phyloP scores from a whole-genome alignment of 2,888 invertebrate genomes.

The Ashinkailepas kermadecensis region DNA sequence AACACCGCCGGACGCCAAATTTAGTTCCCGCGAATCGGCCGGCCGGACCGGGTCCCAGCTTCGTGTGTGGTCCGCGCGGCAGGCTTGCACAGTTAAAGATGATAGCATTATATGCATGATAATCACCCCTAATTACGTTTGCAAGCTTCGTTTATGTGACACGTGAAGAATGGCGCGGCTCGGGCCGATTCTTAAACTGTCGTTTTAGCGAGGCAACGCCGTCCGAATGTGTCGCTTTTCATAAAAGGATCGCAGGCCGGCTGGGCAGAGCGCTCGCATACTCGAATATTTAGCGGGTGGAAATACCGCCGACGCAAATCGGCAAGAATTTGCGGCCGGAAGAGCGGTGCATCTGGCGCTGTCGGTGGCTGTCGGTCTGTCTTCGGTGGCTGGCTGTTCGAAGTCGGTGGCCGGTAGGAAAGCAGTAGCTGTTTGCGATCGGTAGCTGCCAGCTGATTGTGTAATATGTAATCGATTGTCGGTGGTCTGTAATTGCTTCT shows the following conservation, averaged over 20 bases:
- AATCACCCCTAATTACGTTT: constrained; percentile 21
- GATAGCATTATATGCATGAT: constrained; percentile 23
- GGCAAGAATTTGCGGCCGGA: too few relatives aligned
- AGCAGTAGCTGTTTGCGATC: too few relatives aligned
- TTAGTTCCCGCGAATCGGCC: not conserved
- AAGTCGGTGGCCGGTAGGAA: too few relatives aligned
- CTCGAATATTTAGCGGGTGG: not conserved
- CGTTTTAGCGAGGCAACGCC: not conserved
- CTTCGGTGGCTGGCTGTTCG: too few relatives aligned
- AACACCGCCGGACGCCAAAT: not conserved
- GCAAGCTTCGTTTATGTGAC: constrained; percentile 22
- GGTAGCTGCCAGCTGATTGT: too few relatives aligned
- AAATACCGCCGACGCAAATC: too few relatives aligned
- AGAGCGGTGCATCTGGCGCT: too few relatives aligned
- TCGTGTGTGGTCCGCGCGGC: constrained; percentile 5
- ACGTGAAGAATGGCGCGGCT: not conserved
- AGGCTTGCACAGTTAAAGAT: constrained; percentile 12
- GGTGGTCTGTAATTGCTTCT: too few relatives aligned
- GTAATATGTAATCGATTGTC: too few relatives aligned
- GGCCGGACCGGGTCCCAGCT: not conserved
- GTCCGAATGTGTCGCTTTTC: constrained; percentile 7
- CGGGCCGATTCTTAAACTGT: constrained; percentile 9
- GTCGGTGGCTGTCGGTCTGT: too few relatives aligned
- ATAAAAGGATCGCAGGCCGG: not conserved
- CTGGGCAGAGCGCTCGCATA: not conserved